Evolutionary conservation across 2,113 vertebrate genomes (phyloP), one percentile per base, ranked within the genome.

Genomic region (Sapajus apella): DNA sequence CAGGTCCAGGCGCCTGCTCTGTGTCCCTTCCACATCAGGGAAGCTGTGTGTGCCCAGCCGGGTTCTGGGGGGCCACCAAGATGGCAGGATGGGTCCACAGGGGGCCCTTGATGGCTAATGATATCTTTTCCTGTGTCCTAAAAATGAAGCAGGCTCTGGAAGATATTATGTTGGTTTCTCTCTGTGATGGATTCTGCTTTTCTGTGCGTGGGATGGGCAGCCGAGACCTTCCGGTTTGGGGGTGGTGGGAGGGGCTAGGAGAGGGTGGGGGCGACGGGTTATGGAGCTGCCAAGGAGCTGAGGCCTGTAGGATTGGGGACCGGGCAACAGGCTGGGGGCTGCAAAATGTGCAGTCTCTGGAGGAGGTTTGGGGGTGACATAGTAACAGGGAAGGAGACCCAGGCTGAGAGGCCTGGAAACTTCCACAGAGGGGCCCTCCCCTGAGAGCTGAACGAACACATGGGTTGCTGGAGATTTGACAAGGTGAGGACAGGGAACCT

Each of bases 51-150:
- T 52, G 88, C 56, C 94, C 66, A 52, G 89, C 56, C 37, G 0
- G 43, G 61, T 66, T 43, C 89, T 8, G 3, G 25, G 87, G 93
- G 95, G 79, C 96, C n/a, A 7, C 80, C 0, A 9, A 6, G 97
- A 85, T 95, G 97, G 97, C 97, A 98, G 97, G 94, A n/a, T n/a
- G 23, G 1, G 9, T 32, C 93, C 93, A 6, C 72, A 4, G n/a
- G 70, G 76, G 77, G 95, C 92, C 70, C 96, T 98, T 90, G 89
- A 70, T 14, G 68, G 86, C 81, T 58, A 64, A 91, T 3, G 23
- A 73, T 97, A 52, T 90, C 96, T 97, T 98, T 97, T 96, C 96
- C 56, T 88, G 93, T 68, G 21, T 83, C 98, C 95, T 98, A 96
- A 85, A 98, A 97, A 83, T 2, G 73, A 94, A 98, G 72, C 66